Evolutionary conservation across 2,113 vertebrate genomes (phyloP).

Genomic region (Heterochromis multidens): DNA sequence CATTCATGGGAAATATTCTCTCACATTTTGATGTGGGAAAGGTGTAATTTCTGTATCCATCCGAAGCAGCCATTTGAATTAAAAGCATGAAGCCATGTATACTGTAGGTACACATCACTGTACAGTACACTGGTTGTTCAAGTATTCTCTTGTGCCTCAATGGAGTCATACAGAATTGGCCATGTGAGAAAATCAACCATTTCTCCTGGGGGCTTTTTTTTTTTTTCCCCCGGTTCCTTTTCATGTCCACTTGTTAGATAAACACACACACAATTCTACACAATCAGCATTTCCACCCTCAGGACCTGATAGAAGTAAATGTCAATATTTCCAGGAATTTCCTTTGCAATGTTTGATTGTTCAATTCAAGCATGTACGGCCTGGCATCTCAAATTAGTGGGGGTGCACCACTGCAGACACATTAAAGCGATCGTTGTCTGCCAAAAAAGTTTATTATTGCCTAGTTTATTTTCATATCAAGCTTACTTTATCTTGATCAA

Average conservation of each 20-base stretch:
- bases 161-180: constrained; percentile 26
- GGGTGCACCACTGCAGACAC: neutral
- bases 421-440: neutral
- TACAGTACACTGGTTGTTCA: constrained; percentile 13
- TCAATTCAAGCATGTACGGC: constrained; percentile 43
- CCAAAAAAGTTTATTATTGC: neutral
- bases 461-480: neutral
- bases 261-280: constrained; percentile 3
- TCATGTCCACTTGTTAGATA: constrained; percentile 31
- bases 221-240: neutral
- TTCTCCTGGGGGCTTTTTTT: constrained; percentile 51
- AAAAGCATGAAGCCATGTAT: neutral
- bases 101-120: constrained; percentile 19
- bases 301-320: constrained; percentile 65
- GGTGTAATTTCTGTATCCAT: neutral
- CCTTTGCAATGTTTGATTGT: constrained; percentile 61
- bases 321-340: constrained; percentile 74
- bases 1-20: constrained; percentile 1
- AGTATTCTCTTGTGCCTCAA: constrained; percentile 35
- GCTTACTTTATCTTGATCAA: neutral
- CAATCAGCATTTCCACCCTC: constrained; percentile 24
- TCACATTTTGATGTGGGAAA: neutral
- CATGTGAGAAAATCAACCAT: constrained; percentile 41
- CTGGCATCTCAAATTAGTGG: neutral
- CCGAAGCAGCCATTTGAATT: neutral